A percentile compares a stretch with the other conserved stretches of the same genome.
Evolutionary conservation across 2,797 vertebrate genomes (phyloP).

Genomic region (Sylvia borin): DNA sequence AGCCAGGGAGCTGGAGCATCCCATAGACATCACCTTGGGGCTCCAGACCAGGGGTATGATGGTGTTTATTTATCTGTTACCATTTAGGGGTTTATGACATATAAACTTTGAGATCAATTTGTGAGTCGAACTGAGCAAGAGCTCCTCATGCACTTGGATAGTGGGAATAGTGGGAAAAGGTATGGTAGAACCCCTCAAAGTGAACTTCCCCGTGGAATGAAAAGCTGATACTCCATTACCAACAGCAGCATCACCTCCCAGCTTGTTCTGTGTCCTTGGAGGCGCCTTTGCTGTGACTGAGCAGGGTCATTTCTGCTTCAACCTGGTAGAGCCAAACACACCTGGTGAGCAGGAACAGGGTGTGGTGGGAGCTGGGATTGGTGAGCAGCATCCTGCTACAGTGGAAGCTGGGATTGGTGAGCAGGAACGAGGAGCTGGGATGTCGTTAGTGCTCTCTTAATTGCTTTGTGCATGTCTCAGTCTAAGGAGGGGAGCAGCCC

Average conservation of each 20-base stretch:
- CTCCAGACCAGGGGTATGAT: neutral
- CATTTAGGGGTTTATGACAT: neutral
- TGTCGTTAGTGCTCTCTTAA: neutral
- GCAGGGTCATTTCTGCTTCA: neutral
- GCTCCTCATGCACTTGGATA: neutral
- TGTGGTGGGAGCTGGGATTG: no score
- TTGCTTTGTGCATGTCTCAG: neutral
- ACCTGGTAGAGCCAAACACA: neutral
- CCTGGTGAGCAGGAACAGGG: neutral
- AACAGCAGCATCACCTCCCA: neutral
- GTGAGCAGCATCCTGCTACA: no score
- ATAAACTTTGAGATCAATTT: neutral
- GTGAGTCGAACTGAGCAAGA: neutral
- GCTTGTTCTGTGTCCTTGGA: neutral
- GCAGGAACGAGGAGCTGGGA: neutral
- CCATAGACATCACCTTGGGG: neutral
- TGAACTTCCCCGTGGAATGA: accelerated
- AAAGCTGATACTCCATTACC: neutral
- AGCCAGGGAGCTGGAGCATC: neutral
- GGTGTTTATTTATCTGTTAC: neutral
- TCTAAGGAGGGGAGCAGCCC: neutral
- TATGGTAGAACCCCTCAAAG: neutral
- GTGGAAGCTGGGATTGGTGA: no score
- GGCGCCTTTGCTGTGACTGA: neutral
- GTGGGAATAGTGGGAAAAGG: neutral